Conservation (phyloP, 2,888 invertebrate species). For the Choreutis nemorana region DNA sequence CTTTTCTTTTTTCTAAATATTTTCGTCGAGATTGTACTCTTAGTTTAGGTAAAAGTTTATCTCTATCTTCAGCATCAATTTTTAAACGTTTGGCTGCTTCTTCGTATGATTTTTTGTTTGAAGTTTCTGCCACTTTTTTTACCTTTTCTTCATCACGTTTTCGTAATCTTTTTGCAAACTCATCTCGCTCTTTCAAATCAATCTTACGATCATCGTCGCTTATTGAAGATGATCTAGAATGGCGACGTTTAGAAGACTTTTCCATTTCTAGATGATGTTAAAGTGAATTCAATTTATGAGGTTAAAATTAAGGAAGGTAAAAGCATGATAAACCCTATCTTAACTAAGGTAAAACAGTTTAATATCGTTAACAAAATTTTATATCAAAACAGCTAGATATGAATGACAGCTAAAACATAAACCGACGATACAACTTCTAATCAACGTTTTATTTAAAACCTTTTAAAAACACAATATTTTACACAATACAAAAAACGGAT, state of each 20-base stretch:
- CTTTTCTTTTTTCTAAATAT: conserved; percentile 95
- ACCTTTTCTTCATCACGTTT: conserved; percentile 89
- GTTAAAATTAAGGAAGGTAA: too few species aligned
- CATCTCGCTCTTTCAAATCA: conserved; percentile 93
- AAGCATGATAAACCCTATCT: too few species aligned
- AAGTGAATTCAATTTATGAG: background rate
- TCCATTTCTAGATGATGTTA: too few species aligned
- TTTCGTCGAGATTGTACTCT: conserved; percentile 91
- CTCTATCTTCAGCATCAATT: conserved; percentile 85
- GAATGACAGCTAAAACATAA: too few species aligned
- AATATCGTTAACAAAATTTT: too few species aligned
- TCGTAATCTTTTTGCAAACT: conserved; percentile 88
- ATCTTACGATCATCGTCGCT: conserved; percentile 83
- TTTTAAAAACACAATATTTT: too few species aligned
- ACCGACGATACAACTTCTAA: too few species aligned
- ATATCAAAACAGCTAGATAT: too few species aligned
- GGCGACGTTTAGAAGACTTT: conserved; percentile 43
- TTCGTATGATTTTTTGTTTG: conserved; percentile 75
- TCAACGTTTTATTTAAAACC: too few species aligned
- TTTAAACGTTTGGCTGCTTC: conserved; percentile 93
- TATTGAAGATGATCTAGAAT: conserved; percentile 69
- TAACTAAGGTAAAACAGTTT: too few species aligned
- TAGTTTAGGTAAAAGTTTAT: conserved; percentile 86
- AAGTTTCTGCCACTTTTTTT: conserved; percentile 76
- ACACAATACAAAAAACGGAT: too few species aligned